Evolutionary conservation across 1,140 invertebrate genomes (phyloP).

Genomic region (Eubasilissa regina): DNA sequence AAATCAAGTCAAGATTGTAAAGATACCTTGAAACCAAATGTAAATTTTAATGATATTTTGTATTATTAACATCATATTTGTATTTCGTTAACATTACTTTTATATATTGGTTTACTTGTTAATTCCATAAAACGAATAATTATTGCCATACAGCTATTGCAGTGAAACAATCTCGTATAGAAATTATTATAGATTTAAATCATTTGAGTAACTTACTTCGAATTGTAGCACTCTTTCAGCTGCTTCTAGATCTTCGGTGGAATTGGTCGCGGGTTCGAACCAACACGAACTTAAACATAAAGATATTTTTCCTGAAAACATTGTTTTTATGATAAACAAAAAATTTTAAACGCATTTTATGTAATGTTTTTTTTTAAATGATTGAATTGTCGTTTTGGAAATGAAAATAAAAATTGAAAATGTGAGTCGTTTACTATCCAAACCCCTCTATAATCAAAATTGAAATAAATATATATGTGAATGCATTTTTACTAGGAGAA

Average conservation of each 20-base stretch:
- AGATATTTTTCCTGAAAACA: slow-evolving; percentile 28
- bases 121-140: background rate
- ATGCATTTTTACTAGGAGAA: too few species aligned
- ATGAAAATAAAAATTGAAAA: background rate
- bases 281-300: slow-evolving; percentile 36
- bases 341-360: background rate
- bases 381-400: background rate
- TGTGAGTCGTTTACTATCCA: background rate
- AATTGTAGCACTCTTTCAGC: slow-evolving; percentile 35
- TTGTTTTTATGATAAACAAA: background rate
- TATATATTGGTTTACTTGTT: background rate
- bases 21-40: too few species aligned
- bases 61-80: background rate
- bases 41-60: background rate
- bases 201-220: slow-evolving; percentile 26
- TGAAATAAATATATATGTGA: too few species aligned
- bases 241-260: slow-evolving; percentile 11
- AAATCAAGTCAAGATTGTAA: too few species aligned
- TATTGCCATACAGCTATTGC: too few species aligned
- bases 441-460: too few species aligned
- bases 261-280: slow-evolving; percentile 16
- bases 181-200: background rate
- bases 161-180: background rate
- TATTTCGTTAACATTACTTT: background rate
- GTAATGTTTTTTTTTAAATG: background rate